Evolutionary conservation across 2,888 invertebrate genomes (phyloP), one percentile per base, ranked within the genome.

Genomic region (Pseudococcus longispinus): DNA sequence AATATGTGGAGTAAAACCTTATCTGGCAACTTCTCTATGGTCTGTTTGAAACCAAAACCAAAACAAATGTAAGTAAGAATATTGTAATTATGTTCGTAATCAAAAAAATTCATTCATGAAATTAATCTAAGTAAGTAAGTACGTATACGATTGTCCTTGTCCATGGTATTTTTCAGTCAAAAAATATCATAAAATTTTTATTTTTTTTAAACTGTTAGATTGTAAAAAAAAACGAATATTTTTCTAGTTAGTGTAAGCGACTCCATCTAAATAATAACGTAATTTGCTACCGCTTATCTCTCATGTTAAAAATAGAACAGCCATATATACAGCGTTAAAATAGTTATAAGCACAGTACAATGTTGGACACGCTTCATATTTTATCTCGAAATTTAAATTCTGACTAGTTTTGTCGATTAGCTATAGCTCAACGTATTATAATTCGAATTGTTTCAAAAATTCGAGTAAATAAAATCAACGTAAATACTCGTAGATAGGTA

Each of bases 1-100:
- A 99, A 99, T 90, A 98, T 96, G 90, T 96, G 95, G 88, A 98
- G 92, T 60, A 99, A 92, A 44, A 99, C 96, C 92, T 98, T 99
- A 91, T 99, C 99, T 15, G 99, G 99, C 55, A 99, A 93, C 91
- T 98, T 97, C 91, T 97, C 97, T 90, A 98, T 97, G 6, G 97
- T 97, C 97, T 97, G 92, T 44, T 93, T 37, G 20, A 55, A 80
- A 42, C 6, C 26, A 42, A 80, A 70, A 23, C 3, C 20, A 70
- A 70, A 70, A 15, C 18, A 18, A 70, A 70, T 15, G n/a, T n/a
- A n/a, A n/a, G n/a, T n/a, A n/a, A n/a, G 18, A 29, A 2, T 23
- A 11, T 23, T n/a, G 15, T n/a, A 13, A n/a, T 23, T 60, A 9
- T 23, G 9, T 23, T 6, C 5, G 32, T 32, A 6, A 6, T 32